phyloP scores from a whole-genome alignment of 2,888 invertebrate genomes.

The Hylaea fasciaria region DNA sequence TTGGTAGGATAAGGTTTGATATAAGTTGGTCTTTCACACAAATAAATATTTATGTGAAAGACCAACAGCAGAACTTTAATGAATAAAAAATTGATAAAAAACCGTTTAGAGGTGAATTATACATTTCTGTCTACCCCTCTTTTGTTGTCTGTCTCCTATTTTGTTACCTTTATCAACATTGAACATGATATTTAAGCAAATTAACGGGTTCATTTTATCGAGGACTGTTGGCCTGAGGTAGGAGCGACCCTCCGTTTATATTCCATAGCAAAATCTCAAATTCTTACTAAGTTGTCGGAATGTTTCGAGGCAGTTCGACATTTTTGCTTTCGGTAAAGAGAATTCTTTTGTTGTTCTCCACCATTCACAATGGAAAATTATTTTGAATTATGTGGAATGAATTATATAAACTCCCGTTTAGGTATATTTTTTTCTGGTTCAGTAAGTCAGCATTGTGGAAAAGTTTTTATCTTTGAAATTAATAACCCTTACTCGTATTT shows the following conservation, averaged over 20 bases:
- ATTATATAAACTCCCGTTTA: constrained; percentile 32
- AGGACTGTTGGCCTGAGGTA: constrained; percentile 35
- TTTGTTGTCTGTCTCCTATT: constrained; percentile 3
- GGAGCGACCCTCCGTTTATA: constrained; percentile 47
- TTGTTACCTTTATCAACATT: constrained; percentile 2
- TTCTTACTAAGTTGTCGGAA: constrained; percentile 62
- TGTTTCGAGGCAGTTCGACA: constrained; percentile 62
- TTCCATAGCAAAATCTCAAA: constrained; percentile 63
- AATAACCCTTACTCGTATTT: constrained; percentile 15
- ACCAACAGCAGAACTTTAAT: too few species aligned
- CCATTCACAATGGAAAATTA: constrained; percentile 52
- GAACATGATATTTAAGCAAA: constrained; percentile 4
- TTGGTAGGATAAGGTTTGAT: too few species aligned
- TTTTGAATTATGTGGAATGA: constrained; percentile 46
- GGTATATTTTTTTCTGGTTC: constrained; percentile 19
- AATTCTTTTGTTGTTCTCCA: constrained; percentile 61
- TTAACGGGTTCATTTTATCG: constrained; percentile 20
- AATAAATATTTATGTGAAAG: too few species aligned
- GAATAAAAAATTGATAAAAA: too few species aligned
- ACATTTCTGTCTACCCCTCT: background rate
- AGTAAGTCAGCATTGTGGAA: constrained; percentile 20
- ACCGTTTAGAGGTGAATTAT: too few species aligned
- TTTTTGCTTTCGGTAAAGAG: constrained; percentile 61
- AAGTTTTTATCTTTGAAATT: constrained; percentile 18
- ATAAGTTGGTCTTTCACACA: too few species aligned